These are phyloP conservation scores for Lepus townsendii DNA, from an alignment of 2,797 vertebrate species.

Conservation along the genomic window DNA sequence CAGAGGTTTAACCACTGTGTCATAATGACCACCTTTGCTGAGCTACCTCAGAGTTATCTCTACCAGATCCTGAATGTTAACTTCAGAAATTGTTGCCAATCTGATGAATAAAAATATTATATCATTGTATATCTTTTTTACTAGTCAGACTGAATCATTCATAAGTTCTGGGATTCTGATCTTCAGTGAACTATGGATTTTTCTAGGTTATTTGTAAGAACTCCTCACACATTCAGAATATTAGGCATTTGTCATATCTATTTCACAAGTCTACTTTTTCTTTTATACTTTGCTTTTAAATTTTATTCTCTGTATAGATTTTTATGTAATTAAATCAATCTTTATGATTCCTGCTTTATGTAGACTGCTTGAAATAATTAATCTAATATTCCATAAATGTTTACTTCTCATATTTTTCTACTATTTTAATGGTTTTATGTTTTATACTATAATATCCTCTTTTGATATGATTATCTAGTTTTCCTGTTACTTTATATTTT, in stretches of 20 bases:
- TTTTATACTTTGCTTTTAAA: not conserved
- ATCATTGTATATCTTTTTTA: slow-evolving; percentile 9
- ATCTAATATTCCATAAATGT: not conserved
- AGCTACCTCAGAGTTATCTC: not conserved
- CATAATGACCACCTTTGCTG: too few relatives aligned
- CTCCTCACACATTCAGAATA: slow-evolving; percentile 3
- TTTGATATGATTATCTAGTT: not conserved
- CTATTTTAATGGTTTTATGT: not conserved
- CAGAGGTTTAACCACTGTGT: too few relatives aligned
- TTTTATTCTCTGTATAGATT: not conserved
- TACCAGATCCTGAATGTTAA: not conserved
- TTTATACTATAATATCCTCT: not conserved
- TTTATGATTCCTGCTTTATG: not conserved
- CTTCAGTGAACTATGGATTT: slow-evolving; percentile 5
- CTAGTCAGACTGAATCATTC: not conserved
- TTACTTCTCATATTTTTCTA: slow-evolving; percentile 34
- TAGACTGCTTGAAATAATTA: not conserved
- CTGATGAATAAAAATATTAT: slow-evolving; percentile 11
- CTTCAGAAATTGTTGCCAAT: slow-evolving; percentile 21
- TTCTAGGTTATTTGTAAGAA: not conserved
- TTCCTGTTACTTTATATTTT: slow-evolving; percentile 6
- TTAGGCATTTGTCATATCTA: slow-evolving; percentile 3
- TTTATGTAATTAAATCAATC: slow-evolving; percentile 19
- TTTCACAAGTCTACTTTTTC: not conserved
- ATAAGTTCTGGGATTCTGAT: not conserved